Evolutionary conservation across 2,888 invertebrate species (phyloP).

Genomic region (Apoda limacodes): DNA sequence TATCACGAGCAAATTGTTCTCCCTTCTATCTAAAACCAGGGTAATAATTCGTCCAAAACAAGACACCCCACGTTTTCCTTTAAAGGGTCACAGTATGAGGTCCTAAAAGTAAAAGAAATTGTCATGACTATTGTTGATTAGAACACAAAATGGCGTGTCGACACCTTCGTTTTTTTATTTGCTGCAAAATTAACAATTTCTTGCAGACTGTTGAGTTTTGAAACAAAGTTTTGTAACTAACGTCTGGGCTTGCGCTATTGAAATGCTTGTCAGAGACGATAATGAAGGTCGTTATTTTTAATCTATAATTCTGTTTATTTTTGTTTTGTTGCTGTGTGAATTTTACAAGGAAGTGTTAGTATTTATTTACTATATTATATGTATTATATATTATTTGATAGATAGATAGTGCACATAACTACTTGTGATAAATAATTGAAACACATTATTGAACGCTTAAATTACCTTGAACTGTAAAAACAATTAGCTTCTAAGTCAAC

Average conservation of each 20-base stretch:
- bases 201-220: constrained; percentile 36
- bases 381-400: no score
- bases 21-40: constrained; percentile 61
- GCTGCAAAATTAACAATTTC: constrained; percentile 46
- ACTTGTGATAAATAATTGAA: no score
- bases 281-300: constrained; percentile 55
- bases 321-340: no score
- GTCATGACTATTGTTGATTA: constrained; percentile 50
- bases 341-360: no score
- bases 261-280: constrained; percentile 36
- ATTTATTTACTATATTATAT: no score
- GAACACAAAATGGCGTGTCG: constrained; percentile 61
- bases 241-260: constrained; percentile 33
- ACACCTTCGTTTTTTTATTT: constrained; percentile 60
- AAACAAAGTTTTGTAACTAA: constrained; percentile 54
- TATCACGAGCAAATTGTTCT: constrained; percentile 58
- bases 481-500: no score
- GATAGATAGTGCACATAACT: no score
- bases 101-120: constrained; percentile 36
- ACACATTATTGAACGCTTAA: no score
- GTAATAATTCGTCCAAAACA: constrained; percentile 66
- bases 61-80: constrained; percentile 38
- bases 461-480: no score
- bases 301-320: constrained; percentile 37
- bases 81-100: constrained; percentile 60